Conservation (phyloP, 2,888 invertebrate genomes). For the Apamea monoglypha region DNA sequence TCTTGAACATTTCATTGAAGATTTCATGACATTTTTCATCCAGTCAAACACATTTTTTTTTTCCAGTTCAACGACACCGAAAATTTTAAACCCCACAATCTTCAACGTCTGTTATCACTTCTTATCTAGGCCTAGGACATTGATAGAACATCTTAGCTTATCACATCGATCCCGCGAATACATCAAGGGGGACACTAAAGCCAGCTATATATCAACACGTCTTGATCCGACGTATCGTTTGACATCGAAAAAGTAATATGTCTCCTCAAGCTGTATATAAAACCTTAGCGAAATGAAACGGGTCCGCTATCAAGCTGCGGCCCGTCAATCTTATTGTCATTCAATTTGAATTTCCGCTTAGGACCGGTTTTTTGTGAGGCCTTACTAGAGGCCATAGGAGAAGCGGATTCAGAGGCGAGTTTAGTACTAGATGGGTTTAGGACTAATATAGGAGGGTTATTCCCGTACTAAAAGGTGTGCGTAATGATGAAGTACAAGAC, state of each 20-base stretch:
- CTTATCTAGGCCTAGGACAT: constrained; percentile 23
- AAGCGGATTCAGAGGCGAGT: constrained; percentile 55
- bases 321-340: constrained; percentile 89
- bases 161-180: constrained; percentile 54
- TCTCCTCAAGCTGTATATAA: constrained; percentile 71
- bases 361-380: constrained; percentile 81
- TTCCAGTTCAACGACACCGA: neutral
- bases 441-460: neutral
- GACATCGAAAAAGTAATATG: constrained; percentile 79
- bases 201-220: constrained; percentile 67
- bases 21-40: neutral
- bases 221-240: constrained; percentile 65
- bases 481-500: neutral
- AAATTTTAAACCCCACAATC: neutral
- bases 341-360: constrained; percentile 88
- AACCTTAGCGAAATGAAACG: constrained; percentile 83
- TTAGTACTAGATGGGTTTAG: neutral
- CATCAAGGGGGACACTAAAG: constrained; percentile 52
- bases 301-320: constrained; percentile 83
- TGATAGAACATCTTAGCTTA: constrained; percentile 45
- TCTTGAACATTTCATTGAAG: too few relatives aligned
- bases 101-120: neutral
- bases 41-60: too few relatives aligned
- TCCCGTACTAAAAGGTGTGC: neutral
- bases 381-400: constrained; percentile 67